Base-by-base conservation (phyloP, 2,797 vertebrate species). In the Myiotriccus ornatus region DNA sequence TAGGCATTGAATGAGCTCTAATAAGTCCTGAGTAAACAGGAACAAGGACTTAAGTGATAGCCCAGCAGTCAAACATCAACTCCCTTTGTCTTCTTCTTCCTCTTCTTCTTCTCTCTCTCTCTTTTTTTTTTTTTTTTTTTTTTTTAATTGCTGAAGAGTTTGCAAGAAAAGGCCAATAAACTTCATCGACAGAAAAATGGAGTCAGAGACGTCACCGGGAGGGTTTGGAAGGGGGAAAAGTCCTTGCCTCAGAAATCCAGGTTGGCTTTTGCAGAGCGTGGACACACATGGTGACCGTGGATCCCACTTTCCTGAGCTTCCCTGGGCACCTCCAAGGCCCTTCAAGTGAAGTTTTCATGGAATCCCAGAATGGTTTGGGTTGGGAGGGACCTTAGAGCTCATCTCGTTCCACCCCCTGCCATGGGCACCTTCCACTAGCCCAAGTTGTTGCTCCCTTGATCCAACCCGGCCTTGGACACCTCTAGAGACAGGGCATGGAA, bases 1-100 rank as follows among this genome's bases (percentile, higher is more conserved):
- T 97, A 98, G 97, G 97, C 96, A 97, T 97, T 97, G 97, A 98
- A 97, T 97, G 97, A 97, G 98, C 97, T 98, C 95, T 95, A 96
- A 96, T 97, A 97, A 97, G 96, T 96, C 96, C 94, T 93, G 88
- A 94, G 96, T 96, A 97, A 97, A 97, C 96, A 97, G 96, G 94
- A 96, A 96, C 96, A 97, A 97, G 97, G 97, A 97, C 95, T 97
- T 97, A 96, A 97, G 96, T 96, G 95, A 96, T 96, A 96, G 96
- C 93, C 95, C 94, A 94, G 94, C 95, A 97, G 94, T 96, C 95
- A 95, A 96, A 97, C 97, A 96, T 97, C 94, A 96, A 95, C 94
- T 96, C 94, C 94, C 96, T 97, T 96, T 95, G 95, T 90, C 56
- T 87, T 87, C 69, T 88, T 90, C 77, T 86, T 95, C 94, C 21